Conservation (phyloP, 2,888 invertebrate species). For the Cyrtodaria siliqua region DNA sequence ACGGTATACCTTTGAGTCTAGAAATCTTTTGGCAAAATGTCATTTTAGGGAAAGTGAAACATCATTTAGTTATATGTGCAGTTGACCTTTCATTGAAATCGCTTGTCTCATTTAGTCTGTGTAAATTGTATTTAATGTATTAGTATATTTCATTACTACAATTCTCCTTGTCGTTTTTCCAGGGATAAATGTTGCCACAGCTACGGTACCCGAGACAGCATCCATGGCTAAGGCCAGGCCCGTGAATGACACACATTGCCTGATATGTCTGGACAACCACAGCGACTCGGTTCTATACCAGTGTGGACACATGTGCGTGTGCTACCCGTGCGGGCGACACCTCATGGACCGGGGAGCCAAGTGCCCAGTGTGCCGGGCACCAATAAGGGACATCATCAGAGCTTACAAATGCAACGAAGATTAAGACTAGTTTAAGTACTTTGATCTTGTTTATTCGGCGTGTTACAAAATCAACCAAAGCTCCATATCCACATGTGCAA, state of each 20-base stretch:
- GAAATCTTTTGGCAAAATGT: too few species aligned
- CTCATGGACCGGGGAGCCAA: conserved; percentile 77
- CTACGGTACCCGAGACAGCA: background rate
- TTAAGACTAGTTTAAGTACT: conserved; percentile 19
- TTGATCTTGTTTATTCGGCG: too few species aligned
- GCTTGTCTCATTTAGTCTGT: too few species aligned
- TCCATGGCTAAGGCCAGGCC: conserved; percentile 62
- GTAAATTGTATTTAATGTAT: too few species aligned
- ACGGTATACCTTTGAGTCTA: too few species aligned
- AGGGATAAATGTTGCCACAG: background rate
- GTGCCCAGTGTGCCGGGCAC: conserved; percentile 85
- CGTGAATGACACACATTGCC: conserved; percentile 81
- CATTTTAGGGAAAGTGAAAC: too few species aligned
- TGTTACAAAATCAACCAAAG: too few species aligned
- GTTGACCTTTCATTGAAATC: too few species aligned
- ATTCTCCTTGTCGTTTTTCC: too few species aligned
- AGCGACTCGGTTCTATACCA: conserved; percentile 85
- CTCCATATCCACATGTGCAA: too few species aligned
- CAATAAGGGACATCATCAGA: conserved; percentile 84
- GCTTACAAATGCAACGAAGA: conserved; percentile 79
- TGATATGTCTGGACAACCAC: conserved; percentile 83
- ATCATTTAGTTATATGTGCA: too few species aligned
- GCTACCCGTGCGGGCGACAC: conserved; percentile 83
- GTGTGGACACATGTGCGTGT: conserved; percentile 85
- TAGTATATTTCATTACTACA: too few species aligned